Conservation (phyloP, 2,888 invertebrate species). For the Elgonia sp. region DNA sequence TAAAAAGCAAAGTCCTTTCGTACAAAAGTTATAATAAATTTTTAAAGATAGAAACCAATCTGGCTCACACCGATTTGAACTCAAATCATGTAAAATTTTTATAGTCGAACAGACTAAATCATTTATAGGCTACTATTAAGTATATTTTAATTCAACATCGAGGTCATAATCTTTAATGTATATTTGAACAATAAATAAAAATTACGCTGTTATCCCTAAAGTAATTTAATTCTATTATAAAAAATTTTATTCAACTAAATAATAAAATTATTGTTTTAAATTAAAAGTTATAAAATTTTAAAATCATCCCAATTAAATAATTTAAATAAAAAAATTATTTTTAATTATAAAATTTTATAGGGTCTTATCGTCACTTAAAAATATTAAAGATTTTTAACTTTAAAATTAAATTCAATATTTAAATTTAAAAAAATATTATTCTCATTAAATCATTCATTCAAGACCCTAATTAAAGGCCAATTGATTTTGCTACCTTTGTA, state of each 20-base stretch:
- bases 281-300: slow-evolving; percentile 89
- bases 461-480: slow-evolving; percentile 94
- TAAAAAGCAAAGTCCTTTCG: slow-evolving; percentile 91
- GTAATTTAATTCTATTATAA: slow-evolving; percentile 90
- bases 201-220: slow-evolving; percentile 95
- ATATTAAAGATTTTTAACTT: slow-evolving; percentile 90
- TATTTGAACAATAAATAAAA: slow-evolving; percentile 92
- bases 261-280: slow-evolving; percentile 83
- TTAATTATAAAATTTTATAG: slow-evolving; percentile 91
- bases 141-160: slow-evolving; percentile 95
- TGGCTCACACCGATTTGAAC: slow-evolving; percentile 95
- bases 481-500: slow-evolving; percentile 94
- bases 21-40: slow-evolving; percentile 90
- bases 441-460: slow-evolving; percentile 92
- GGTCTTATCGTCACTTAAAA: slow-evolving; percentile 93
- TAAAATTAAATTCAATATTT: slow-evolving; percentile 88
- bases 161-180: slow-evolving; percentile 93
- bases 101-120: slow-evolving; percentile 94
- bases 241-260: slow-evolving; percentile 81
- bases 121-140: slow-evolving; percentile 90
- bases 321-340: slow-evolving; percentile 69
- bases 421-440: slow-evolving; percentile 89
- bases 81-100: slow-evolving; percentile 95
- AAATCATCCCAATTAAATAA: slow-evolving; percentile 90
- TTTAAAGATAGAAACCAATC: slow-evolving; percentile 94